Conservation (phyloP, 2,888 invertebrate genomes). For the Tyria jacobaeae region DNA sequence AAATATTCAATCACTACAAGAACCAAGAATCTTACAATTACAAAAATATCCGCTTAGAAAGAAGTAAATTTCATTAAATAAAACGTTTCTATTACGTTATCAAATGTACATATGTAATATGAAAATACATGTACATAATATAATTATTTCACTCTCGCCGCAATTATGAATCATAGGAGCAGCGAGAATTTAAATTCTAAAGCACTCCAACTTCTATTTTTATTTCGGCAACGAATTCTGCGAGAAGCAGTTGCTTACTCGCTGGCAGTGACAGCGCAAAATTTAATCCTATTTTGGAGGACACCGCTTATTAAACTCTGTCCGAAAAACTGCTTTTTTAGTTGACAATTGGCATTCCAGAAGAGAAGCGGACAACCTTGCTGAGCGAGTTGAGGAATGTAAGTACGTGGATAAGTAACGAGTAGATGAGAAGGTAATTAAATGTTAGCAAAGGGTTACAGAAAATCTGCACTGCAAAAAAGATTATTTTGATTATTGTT, state of each 20-base stretch:
- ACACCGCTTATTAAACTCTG: slow-evolving; percentile 76
- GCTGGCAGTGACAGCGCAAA: slow-evolving; percentile 73
- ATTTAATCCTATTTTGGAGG: slow-evolving; percentile 71
- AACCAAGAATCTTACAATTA: too few species aligned
- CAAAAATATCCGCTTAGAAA: too few species aligned
- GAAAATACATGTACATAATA: slow-evolving; percentile 9
- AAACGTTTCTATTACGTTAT: too few species aligned
- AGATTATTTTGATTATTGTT: too few species aligned
- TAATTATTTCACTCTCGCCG: background rate
- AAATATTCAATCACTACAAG: too few species aligned
- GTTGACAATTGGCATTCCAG: slow-evolving; percentile 70
- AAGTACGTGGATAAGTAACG: slow-evolving; percentile 7
- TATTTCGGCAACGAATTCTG: slow-evolving; percentile 50
- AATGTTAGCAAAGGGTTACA: too few species aligned
- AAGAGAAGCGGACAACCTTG: slow-evolving; percentile 21
- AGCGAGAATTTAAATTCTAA: slow-evolving; percentile 43
- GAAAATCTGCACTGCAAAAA: too few species aligned
- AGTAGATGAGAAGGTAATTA: background rate
- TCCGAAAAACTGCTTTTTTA: slow-evolving; percentile 76
- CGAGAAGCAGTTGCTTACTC: slow-evolving; percentile 40
- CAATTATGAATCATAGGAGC: slow-evolving; percentile 18
- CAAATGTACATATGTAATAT: too few species aligned
- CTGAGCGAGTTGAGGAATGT: slow-evolving; percentile 8
- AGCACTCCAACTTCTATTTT: slow-evolving; percentile 45
- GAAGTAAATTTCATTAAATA: too few species aligned